These are phyloP conservation scores for Passerculus sandwichensis DNA, from an alignment of 2,797 vertebrate species.

Conservation along the genomic window DNA sequence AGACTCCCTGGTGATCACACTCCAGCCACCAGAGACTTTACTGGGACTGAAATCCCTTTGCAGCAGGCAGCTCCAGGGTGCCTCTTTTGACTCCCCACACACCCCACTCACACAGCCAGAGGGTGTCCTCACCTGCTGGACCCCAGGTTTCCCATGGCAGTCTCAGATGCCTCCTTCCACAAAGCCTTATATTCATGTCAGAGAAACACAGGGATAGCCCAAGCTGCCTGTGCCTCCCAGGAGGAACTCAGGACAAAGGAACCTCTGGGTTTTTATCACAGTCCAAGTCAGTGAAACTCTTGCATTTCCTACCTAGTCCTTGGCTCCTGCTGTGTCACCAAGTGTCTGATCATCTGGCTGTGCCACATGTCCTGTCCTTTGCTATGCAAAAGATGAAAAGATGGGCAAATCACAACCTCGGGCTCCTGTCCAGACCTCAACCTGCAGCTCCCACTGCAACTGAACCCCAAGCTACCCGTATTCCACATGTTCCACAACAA, in stretches of 20 bases:
- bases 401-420: accelerated
- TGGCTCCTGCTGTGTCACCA: accelerated
- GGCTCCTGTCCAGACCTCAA: neutral
- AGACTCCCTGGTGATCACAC: too few relatives aligned
- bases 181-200: accelerated
- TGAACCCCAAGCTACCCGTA: neutral
- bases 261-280: neutral
- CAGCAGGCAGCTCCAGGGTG: accelerated
- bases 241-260: accelerated
- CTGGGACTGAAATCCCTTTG: accelerated
- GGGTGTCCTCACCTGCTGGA: accelerated
- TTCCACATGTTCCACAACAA: neutral
- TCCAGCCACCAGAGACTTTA: neutral
- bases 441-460: neutral
- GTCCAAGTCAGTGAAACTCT: accelerated
- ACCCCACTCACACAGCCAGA: neutral
- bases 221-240: accelerated
- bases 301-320: neutral
- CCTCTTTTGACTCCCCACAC: neutral
- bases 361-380: neutral
- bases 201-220: neutral
- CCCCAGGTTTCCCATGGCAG: neutral
- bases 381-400: neutral
- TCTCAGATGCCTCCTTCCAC: neutral
- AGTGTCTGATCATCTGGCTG: too few relatives aligned